Conservation (phyloP, 2,888 invertebrate species). For the Dolomedes plantarius region DNA sequence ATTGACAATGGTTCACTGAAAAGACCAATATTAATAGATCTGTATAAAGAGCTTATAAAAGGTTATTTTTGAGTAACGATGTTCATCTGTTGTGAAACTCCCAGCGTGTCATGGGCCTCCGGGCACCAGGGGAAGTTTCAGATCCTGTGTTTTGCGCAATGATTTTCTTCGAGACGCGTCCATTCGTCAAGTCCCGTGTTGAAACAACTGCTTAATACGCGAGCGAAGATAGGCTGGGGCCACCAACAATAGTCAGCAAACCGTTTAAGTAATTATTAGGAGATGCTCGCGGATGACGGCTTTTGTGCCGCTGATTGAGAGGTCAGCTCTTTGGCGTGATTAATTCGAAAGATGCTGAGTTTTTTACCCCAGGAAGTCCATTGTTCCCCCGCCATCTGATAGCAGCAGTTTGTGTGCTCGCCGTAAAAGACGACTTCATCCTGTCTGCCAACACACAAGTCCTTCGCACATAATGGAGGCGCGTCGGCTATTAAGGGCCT, state of each 20-base stretch:
- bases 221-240: too few species aligned
- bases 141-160: too few species aligned
- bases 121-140: too few species aligned
- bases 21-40: too few species aligned
- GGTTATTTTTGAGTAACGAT: too few species aligned
- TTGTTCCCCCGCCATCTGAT: conserved; percentile 37
- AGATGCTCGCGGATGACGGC: conserved; percentile 29
- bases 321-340: conserved; percentile 37
- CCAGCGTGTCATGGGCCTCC: too few species aligned
- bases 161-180: too few species aligned
- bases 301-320: conserved; percentile 43
- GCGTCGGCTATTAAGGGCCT: not conserved
- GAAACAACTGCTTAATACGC: too few species aligned
- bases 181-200: too few species aligned
- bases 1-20: too few species aligned
- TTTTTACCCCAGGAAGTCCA: conserved; percentile 33
- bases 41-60: too few species aligned
- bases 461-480: not conserved
- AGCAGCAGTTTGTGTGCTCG: not conserved
- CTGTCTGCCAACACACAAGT: not conserved
- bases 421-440: conserved; percentile 3
- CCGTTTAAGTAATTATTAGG: conserved; percentile 55
- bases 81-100: too few species aligned
- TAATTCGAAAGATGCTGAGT: conserved; percentile 33
- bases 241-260: not conserved